These are phyloP conservation scores for Dunckerocampus dactyliophorus DNA, from an alignment of 2,113 vertebrate genomes.

Conservation along the genomic window DNA sequence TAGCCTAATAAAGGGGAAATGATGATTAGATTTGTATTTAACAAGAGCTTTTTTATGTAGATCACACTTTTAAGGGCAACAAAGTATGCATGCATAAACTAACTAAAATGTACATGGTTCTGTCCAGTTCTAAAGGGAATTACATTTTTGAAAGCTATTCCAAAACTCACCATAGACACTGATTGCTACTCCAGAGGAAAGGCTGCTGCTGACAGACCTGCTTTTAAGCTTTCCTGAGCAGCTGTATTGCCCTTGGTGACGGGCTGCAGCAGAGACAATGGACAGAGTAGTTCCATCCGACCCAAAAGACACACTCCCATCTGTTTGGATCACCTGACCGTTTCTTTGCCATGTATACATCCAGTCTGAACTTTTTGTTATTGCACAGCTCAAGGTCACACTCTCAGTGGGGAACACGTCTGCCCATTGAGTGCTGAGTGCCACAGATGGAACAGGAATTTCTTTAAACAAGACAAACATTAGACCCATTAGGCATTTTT, in stretches of 20 bases:
- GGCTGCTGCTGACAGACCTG: slow-evolving; percentile 14
- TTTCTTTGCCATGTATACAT: slow-evolving; percentile 34
- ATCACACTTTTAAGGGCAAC: no score
- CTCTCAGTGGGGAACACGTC: slow-evolving; percentile 53
- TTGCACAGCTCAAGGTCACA: slow-evolving; percentile 34
- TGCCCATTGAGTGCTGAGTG: slow-evolving; percentile 5
- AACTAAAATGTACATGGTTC: no score
- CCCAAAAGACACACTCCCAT: neutral
- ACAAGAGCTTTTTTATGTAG: no score
- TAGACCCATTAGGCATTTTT: neutral
- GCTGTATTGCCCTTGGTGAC: slow-evolving; percentile 9
- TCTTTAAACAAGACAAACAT: slow-evolving; percentile 20
- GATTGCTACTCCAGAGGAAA: neutral
- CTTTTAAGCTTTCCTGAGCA: slow-evolving; percentile 33
- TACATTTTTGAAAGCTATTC: neutral
- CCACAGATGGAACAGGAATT: slow-evolving; percentile 35
- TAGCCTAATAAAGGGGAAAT: slow-evolving; percentile 18
- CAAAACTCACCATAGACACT: slow-evolving; percentile 46
- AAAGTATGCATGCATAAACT: no score
- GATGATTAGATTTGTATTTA: neutral
- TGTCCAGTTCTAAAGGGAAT: no score
- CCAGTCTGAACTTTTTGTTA: slow-evolving; percentile 29
- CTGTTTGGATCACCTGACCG: neutral
- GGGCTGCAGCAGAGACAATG: slow-evolving; percentile 12
- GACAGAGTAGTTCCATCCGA: slow-evolving; percentile 2